phyloP scores from a whole-genome alignment of 2,888 invertebrate genomes.

The Hofmannophila pseudospretella region DNA sequence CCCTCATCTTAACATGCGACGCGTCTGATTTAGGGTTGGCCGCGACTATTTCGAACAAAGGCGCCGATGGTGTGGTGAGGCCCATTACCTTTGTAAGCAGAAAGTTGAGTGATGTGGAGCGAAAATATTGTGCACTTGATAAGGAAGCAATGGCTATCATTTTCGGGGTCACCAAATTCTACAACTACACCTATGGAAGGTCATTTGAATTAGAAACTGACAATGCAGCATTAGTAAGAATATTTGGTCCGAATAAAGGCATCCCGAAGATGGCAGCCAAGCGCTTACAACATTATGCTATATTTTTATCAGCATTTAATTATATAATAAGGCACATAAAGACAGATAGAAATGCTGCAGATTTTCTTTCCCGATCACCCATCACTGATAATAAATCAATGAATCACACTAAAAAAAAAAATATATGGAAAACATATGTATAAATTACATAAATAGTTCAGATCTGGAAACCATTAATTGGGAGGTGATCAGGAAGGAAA shows the following conservation, averaged over 20 bases:
- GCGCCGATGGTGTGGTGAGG: slow-evolving; percentile 6
- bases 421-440: too few species aligned
- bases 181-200: slow-evolving; percentile 20
- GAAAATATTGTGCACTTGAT: slow-evolving; percentile 17
- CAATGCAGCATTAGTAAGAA: slow-evolving; percentile 22
- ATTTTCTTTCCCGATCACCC: slow-evolving; percentile 11
- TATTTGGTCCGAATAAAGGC: slow-evolving; percentile 29
- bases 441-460: too few species aligned
- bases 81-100: slow-evolving; percentile 18
- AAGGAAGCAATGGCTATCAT: slow-evolving; percentile 22
- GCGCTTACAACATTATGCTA: slow-evolving; percentile 20
- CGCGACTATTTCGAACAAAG: slow-evolving; percentile 10
- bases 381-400: too few species aligned
- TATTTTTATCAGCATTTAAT: slow-evolving; percentile 18
- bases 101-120: slow-evolving; percentile 13
- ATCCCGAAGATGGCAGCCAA: slow-evolving; percentile 34
- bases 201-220: slow-evolving; percentile 23
- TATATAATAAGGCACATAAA: slow-evolving; percentile 17
- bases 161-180: slow-evolving; percentile 8
- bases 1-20: slow-evolving; percentile 12
- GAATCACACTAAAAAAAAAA: too few species aligned
- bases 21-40: slow-evolving; percentile 6
- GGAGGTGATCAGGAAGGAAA: too few species aligned
- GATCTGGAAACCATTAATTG: too few species aligned
- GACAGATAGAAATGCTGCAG: slow-evolving; percentile 16